Evolutionary conservation across 2,797 vertebrate species (phyloP).

Genomic region (Myripristis murdjan): DNA sequence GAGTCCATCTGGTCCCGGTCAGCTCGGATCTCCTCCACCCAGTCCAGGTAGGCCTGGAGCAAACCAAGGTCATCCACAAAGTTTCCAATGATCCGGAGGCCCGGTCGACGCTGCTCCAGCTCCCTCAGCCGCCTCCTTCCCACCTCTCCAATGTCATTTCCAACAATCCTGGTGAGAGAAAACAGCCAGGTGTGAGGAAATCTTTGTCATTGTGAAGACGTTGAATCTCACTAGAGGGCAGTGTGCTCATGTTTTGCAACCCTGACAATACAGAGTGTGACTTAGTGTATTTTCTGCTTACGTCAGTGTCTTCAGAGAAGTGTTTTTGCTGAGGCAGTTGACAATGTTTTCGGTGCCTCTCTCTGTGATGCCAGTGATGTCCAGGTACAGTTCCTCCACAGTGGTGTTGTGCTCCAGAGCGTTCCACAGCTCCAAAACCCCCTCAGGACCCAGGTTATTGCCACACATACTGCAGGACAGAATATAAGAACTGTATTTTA

Average conservation of each 20-base stretch:
- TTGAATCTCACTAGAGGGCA: constrained; percentile 42
- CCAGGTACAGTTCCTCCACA: constrained; percentile 82
- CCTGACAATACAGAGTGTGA: not conserved
- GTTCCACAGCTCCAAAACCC: constrained; percentile 76
- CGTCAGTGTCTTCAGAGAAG: constrained; percentile 76
- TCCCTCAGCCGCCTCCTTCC: constrained; percentile 69
- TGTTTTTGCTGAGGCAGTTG: constrained; percentile 77
- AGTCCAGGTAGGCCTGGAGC: constrained; percentile 81
- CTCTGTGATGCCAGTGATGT: constrained; percentile 84
- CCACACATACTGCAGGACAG: constrained; percentile 78
- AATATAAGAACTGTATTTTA: not conserved
- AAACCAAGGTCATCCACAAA: constrained; percentile 79
- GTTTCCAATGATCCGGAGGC: constrained; percentile 75
- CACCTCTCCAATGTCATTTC: constrained; percentile 75
- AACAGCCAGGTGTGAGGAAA: not conserved
- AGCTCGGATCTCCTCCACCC: constrained; percentile 79
- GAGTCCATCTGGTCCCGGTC: constrained; percentile 82
- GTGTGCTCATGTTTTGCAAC: constrained; percentile 9
- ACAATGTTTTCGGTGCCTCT: constrained; percentile 79
- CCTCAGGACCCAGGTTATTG: constrained; percentile 80
- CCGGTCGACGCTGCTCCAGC: constrained; percentile 54
- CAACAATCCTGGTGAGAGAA: constrained; percentile 71
- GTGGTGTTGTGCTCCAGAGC: constrained; percentile 77
- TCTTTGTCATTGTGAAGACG: not conserved
- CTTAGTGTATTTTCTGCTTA: constrained; percentile 47